A percentile compares a stretch with the other conserved stretches of the same genome.
These are phyloP conservation scores for Drosophila lini DNA, from an alignment of 1,140 invertebrate species.

Conservation along the genomic window DNA sequence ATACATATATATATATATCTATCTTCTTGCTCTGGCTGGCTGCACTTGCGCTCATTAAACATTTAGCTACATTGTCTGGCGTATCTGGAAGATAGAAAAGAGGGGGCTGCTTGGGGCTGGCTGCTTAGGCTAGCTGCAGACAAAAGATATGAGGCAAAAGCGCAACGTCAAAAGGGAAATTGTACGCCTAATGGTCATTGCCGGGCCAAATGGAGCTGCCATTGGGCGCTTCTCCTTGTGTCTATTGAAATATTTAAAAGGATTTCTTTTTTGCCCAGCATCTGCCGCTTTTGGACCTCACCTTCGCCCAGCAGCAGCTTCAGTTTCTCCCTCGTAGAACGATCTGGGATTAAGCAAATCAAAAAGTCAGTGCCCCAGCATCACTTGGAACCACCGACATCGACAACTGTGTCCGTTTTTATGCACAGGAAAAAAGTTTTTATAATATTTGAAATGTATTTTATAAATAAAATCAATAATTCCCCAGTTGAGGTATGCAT, in stretches of 20 bases:
- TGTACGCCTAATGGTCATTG: conserved; percentile 67
- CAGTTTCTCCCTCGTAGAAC: conserved; percentile 12
- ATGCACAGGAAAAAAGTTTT: not conserved
- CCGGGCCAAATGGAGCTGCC: conserved; percentile 43
- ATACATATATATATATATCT: not conserved
- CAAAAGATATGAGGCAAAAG: conserved; percentile 72
- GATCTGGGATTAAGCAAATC: conserved; percentile 69
- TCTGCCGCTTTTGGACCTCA: conserved; percentile 18
- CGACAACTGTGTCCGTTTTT: conserved; percentile 17
- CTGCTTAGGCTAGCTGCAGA: conserved; percentile 43
- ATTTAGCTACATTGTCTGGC: conserved; percentile 75
- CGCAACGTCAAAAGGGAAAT: conserved; percentile 66
- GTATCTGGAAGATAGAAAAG: conserved; percentile 19
- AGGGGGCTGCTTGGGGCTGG: not conserved
- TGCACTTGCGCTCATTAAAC: conserved; percentile 76
- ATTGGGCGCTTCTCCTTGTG: conserved; percentile 38
- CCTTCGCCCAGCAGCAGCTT: conserved; percentile 5
- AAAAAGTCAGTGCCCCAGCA: conserved; percentile 55
- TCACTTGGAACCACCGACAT: conserved; percentile 24
- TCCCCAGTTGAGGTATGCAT: too few species aligned
- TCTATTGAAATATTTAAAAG: conserved; percentile 72
- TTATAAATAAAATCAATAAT: too few species aligned
- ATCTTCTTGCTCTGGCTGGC: conserved; percentile 22
- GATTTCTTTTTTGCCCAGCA: conserved; percentile 41
- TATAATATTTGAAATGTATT: not conserved